phyloP scores from a whole-genome alignment of 2,888 invertebrate genomes.

The Cyclophora albipunctata region DNA sequence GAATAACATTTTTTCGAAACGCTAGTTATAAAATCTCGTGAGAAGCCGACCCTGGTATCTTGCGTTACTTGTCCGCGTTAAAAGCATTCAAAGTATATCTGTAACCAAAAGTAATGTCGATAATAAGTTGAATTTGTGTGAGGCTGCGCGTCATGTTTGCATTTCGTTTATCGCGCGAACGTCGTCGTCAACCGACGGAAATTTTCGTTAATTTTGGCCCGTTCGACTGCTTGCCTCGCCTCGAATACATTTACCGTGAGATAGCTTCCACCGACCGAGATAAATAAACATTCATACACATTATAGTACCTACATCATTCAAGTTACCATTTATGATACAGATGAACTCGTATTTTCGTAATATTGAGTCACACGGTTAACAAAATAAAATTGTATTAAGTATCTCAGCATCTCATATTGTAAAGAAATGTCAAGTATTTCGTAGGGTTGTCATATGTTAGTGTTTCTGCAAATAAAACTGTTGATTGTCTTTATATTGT shows the following conservation, averaged over 20 bases:
- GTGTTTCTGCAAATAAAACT: constrained; percentile 2
- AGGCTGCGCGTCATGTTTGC: constrained; percentile 41
- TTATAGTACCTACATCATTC: no score
- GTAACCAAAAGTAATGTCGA: constrained; percentile 12
- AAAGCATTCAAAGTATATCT: constrained; percentile 5
- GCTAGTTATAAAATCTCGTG: no score
- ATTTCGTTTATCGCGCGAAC: constrained; percentile 46
- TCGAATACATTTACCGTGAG: constrained; percentile 11
- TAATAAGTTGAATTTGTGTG: constrained; percentile 15
- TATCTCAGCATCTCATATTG: no score
- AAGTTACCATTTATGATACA: no score
- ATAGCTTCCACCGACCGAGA: constrained; percentile 20
- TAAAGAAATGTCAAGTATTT: no score
- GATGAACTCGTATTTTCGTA: no score
- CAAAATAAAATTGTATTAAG: no score
- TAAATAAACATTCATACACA: constrained; percentile 12
- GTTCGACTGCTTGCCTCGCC: constrained; percentile 21
- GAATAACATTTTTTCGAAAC: no score
- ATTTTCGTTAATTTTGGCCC: constrained; percentile 47
- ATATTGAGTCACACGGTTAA: no score
- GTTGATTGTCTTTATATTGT: constrained; percentile 27
- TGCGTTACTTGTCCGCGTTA: constrained; percentile 8
- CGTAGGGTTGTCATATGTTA: no score
- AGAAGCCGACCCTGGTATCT: background rate
- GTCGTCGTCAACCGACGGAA: constrained; percentile 37